Percentiles rank a stretch among this genome's conserved stretches.
phyloP scores from a whole-genome alignment of 1,140 invertebrate species.

The Formica selysi region DNA sequence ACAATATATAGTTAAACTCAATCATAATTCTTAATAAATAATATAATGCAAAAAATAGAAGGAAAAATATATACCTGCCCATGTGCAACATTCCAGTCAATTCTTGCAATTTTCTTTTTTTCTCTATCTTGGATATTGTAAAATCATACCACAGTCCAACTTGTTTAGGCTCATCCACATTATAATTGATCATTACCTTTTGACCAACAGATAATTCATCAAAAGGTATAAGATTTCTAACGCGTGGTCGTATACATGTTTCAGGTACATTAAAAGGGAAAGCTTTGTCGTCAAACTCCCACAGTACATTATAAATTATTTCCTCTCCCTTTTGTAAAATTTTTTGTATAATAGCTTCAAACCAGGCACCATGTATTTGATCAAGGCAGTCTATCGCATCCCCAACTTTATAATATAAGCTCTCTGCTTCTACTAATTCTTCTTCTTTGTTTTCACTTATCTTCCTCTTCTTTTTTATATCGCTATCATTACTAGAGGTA shows the following conservation, averaged over 20 bases:
- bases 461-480: slow-evolving; percentile 42
- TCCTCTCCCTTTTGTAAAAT: slow-evolving; percentile 79
- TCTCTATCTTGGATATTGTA: slow-evolving; percentile 84
- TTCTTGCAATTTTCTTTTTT: slow-evolving; percentile 70
- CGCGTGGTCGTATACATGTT: slow-evolving; percentile 90
- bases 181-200: slow-evolving; percentile 92
- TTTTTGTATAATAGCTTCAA: slow-evolving; percentile 88
- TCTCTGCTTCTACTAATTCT: slow-evolving; percentile 79
- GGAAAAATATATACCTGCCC: slow-evolving; percentile 68
- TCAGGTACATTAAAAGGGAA: slow-evolving; percentile 85
- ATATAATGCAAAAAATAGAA: neutral
- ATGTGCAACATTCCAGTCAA: slow-evolving; percentile 81
- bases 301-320: slow-evolving; percentile 86
- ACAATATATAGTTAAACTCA: neutral
- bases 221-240: slow-evolving; percentile 87
- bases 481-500: slow-evolving; percentile 18
- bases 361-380: slow-evolving; percentile 88
- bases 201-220: slow-evolving; percentile 88
- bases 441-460: slow-evolving; percentile 51
- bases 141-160: slow-evolving; percentile 93
- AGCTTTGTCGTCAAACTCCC: slow-evolving; percentile 82
- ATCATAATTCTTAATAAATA: neutral
- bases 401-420: slow-evolving; percentile 88
- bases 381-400: slow-evolving; percentile 91
- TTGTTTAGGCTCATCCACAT: slow-evolving; percentile 90